Conservation (phyloP, 1,140 invertebrate genomes). For the Rhyacophila brunnea region DNA sequence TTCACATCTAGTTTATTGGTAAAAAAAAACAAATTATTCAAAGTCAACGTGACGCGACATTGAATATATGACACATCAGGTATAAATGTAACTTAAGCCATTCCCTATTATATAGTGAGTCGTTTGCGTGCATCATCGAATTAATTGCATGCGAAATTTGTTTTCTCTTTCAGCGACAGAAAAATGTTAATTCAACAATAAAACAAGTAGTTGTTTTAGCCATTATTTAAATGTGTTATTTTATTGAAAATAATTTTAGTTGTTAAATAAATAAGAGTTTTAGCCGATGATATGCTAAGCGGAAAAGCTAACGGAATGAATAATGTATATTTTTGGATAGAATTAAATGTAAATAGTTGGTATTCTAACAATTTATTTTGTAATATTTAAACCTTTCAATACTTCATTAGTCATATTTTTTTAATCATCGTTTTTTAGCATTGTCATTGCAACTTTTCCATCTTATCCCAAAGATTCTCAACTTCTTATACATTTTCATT, state of each 20-base stretch:
- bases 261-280: no score
- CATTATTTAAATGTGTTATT: conserved; percentile 29
- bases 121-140: background rate
- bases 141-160: no score
- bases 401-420: no score
- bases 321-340: background rate
- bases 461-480: no score
- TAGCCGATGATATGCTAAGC: no score
- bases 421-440: no score
- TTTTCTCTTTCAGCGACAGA: no score
- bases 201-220: conserved; percentile 24
- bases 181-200: background rate
- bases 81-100: conserved; percentile 18
- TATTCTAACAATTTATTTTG: background rate
- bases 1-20: background rate
- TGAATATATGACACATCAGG: background rate
- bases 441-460: no score
- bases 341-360: background rate
- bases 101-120: background rate
- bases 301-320: background rate
- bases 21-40: background rate
- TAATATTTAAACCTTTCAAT: no score
- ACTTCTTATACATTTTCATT: no score
- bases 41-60: background rate
- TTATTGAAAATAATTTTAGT: conserved; percentile 6